Conservation (phyloP, 2,113 vertebrate genomes). For the Ictalurus punctatus region DNA sequence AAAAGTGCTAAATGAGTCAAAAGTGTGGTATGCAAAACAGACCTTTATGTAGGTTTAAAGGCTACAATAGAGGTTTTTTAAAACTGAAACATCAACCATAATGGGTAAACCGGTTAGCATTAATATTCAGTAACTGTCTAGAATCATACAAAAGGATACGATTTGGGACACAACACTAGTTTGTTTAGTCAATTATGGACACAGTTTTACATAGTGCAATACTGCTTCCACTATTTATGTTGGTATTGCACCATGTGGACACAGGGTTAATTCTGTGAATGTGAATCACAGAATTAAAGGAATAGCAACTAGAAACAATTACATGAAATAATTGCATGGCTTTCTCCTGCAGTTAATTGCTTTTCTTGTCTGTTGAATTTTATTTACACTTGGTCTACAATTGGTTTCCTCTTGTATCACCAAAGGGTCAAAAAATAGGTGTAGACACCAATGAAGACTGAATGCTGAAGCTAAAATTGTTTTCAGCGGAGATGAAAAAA, state of each 20-base stretch:
- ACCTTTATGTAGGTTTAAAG: background rate
- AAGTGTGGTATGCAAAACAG: background rate
- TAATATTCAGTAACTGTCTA: background rate
- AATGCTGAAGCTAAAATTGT: background rate
- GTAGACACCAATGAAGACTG: background rate
- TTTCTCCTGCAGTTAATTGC: background rate
- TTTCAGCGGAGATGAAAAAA: slow-evolving; percentile 10
- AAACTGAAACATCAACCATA: background rate
- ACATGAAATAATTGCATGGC: background rate
- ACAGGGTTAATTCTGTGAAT: background rate
- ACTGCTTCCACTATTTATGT: background rate
- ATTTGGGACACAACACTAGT: background rate
- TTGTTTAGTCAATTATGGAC: background rate
- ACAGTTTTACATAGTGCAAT: background rate
- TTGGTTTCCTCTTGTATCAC: background rate
- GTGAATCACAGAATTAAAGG: background rate
- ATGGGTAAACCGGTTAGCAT: background rate
- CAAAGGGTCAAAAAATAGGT: background rate
- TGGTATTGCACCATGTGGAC: background rate
- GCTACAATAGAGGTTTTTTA: background rate
- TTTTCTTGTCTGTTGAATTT: background rate
- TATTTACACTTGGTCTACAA: background rate
- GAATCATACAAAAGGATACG: background rate
- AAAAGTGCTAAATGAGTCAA: background rate
- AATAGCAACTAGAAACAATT: background rate